Base-by-base conservation (phyloP, 2,113 vertebrate species). In the Origma solitaria region DNA sequence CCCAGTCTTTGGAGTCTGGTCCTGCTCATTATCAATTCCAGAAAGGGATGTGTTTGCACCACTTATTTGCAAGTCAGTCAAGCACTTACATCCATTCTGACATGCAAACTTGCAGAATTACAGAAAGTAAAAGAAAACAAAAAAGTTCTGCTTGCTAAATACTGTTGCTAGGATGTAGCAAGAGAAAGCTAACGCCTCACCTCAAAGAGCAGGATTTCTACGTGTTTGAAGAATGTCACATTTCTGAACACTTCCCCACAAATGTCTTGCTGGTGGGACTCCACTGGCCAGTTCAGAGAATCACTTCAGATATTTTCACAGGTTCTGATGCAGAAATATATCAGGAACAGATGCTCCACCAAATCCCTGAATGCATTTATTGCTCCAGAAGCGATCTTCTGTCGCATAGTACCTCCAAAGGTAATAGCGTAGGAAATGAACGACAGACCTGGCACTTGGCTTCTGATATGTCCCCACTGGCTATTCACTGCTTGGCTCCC, bases 381-480 rank as follows among this genome's bases (percentile, higher is more conserved):
- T 51, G 45, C 82, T 94, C 54, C 70, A 89, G 77, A 87, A 94
- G 37, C 37, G 13, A 73, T 91, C 80, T 61, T 61, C 68, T 50
- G 23, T 51, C 58, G 30, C 30, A 20, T 5, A 16, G 50, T 65
- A n/a, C 33, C 82, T 94, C 40, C 5, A 17, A 54, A 85, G 33
- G 50, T 82, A 90, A 82, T 61, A 85, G 33, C 40, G 22, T 38
- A 79, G 15, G 57, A 69, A 91, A 94, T 70, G 70, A 87, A 76
- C 76, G 62, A 82, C 50, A 91, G 85, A 85, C 11, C n/a, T 37
- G 24, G 37, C 84, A 82, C 66, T 65, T 87, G 57, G n/a, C 21
- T 95, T 96, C 95, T 94, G 62, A 90, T 91, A 62, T 91, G 73
- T 69, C 92, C 81, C 73, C 45, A 64, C 50, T 95, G 73, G 50